Base-by-base conservation (phyloP, 2,888 invertebrate species). In the Allolobophora icterica region DNA sequence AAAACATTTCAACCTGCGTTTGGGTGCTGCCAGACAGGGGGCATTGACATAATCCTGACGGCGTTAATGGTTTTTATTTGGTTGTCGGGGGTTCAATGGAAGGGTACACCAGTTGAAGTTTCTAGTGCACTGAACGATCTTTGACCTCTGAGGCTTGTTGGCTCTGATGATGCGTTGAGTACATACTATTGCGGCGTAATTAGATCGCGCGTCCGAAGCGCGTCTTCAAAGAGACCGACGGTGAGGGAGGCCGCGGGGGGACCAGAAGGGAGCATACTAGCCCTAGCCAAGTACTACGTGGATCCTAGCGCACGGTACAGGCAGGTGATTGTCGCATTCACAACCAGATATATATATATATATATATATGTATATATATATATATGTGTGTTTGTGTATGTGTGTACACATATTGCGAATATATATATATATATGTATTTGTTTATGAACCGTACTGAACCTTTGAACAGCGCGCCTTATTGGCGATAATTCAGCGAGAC, bases 121-220 rank as follows among this genome's bases (percentile, higher is more conserved):
- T n/a, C n/a, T 0, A n/a, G 30, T 71, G 71, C 71, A 71, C 71
- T 71, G 11, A n/a, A 71, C 71, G 71, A 71, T 71, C 71, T 71
- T n/a, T 71, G n/a, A 71, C 71, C 71, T 71, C 71, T n/a, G 30
- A 71, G 71, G n/a, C n/a, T 71, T 71, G 6, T 71, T 71, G 30
- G 71, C n/a, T 30, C 30, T 1, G 71, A 52, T 52, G 71, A 71
- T 71, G 71, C 71, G 71, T 71, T 71, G 71, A 71, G 71, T 71
- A n/a, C 71, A 71, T n/a, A n/a, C n/a, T 71, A 71, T n/a, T n/a
- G 30, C 71, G 8, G 71, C 71, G 71, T 71, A 71, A 71, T 71
- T 71, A 71, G 71, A 71, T n/a, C 71, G 71, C 71, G 71, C 71
- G 71, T 71, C 71, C 71, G 30, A 71, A 71, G n/a, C 71, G 71